Evolutionary conservation across 2,888 invertebrate genomes (phyloP), one percentile per base, ranked within the genome.

Genomic region (Linnaemya vulpina): DNA sequence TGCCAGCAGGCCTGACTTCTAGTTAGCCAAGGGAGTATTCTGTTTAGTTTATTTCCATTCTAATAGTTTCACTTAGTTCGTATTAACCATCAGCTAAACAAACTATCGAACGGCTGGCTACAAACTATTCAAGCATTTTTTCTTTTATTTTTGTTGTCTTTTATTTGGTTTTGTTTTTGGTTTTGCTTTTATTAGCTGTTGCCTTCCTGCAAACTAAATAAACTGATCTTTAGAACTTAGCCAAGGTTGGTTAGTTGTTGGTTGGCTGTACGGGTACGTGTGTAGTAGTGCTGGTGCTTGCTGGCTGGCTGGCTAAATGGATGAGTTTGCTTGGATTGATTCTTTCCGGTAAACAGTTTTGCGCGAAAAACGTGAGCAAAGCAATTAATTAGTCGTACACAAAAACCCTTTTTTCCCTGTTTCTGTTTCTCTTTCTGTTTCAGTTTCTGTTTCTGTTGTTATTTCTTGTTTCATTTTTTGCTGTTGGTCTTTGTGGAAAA

Each of bases 341-440:
- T 88, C 88, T 87, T 88, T 88, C 88, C 87, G 87, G 87, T 87
- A 71, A 88, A 87, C 87, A 87, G 87, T 88, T n/a, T 87, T 88
- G 87, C 83, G 87, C 87, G 88, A 88, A 89, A 88, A 89, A 89
- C 89, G 89, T 89, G 89, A 89, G 88, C 89, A 88, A 89, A 89
- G 89, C 90, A 90, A 90, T 90, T 90, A 90, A 90, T 90, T 89
- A 90, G 89, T 87, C 86, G 88, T 89, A 90, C 89, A 90, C 89
- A 89, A 86, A 88, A 89, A 88, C 87, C 88, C 88, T 89, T 89
- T 86, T 87, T 87, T n/a, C n/a, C n/a, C n/a, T n/a, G n/a, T n/a
- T 86, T 83, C 58, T 88, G 86, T 85, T 87, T 68, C 53, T 73
- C 53, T 55, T n/a, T n/a, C n/a, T n/a, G n/a, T n/a, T n/a, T n/a